phyloP scores from a whole-genome alignment of 2,797 vertebrate genomes.

The Vipera latastei region DNA sequence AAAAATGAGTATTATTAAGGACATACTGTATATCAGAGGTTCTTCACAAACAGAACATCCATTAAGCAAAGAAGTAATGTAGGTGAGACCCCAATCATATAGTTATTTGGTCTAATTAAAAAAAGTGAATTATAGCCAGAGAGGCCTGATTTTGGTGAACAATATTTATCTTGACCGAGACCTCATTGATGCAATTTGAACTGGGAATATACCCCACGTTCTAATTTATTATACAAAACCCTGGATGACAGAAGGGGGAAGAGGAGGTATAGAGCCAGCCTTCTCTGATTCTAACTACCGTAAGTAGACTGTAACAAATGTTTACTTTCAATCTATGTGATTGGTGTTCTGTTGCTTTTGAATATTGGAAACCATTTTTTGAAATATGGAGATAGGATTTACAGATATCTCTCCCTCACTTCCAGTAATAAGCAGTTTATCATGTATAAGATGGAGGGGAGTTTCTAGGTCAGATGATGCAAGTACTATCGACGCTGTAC shows the following conservation, averaged over 20 bases:
- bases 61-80: background rate
- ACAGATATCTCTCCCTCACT: background rate
- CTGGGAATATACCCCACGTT: background rate
- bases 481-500: background rate
- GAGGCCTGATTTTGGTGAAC: background rate
- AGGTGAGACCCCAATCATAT: background rate
- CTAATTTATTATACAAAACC: background rate
- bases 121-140: background rate
- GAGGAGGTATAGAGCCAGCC: background rate
- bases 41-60: background rate
- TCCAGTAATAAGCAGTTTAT: background rate
- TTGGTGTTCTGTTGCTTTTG: background rate
- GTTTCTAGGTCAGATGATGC: background rate
- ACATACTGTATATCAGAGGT: background rate
- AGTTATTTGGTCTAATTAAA: background rate
- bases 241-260: background rate
- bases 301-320: background rate
- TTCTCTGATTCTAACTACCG: background rate
- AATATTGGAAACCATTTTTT: background rate
- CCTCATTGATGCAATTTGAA: background rate
- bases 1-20: background rate
- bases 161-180: background rate
- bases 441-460: too few species aligned
- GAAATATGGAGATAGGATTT: background rate
- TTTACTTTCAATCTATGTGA: background rate